Conservation (phyloP, 2,797 vertebrate species). For the Chloroceryle amazona region DNA sequence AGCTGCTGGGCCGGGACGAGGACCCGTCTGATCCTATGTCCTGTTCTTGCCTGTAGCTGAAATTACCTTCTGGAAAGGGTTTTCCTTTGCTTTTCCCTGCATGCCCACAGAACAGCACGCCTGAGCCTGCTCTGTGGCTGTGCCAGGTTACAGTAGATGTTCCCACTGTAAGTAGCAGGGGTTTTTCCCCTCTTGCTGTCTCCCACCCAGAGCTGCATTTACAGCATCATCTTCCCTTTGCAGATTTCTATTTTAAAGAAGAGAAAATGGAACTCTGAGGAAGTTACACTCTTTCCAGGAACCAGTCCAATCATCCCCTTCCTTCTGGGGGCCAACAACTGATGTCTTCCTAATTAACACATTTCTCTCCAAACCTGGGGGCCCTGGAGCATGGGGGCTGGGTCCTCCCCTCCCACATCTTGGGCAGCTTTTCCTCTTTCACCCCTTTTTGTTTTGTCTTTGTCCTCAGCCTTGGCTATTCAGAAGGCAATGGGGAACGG, state of each 20-base stretch:
- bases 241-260: not conserved
- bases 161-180: not conserved
- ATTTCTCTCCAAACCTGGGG: not conserved
- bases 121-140: not conserved
- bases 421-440: not conserved
- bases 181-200: not conserved
- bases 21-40: rapidly evolving
- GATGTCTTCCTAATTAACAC: not conserved
- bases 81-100: not conserved
- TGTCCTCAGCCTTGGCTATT: not conserved
- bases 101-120: not conserved
- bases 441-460: not conserved
- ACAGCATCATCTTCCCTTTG: not conserved
- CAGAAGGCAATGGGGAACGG: not conserved
- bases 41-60: slow-evolving; percentile 14
- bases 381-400: rapidly evolving
- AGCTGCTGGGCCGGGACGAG: rapidly evolving
- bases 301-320: not conserved
- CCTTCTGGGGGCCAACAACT: not conserved
- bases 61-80: not conserved
- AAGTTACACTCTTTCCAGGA: not conserved
- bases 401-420: not conserved
- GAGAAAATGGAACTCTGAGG: not conserved
- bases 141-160: not conserved
- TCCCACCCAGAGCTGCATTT: not conserved